Percentiles rank a stretch among this genome's conserved stretches.
Evolutionary conservation across 2,797 vertebrate genomes (phyloP).

Genomic region (Adelosebastes latens): DNA sequence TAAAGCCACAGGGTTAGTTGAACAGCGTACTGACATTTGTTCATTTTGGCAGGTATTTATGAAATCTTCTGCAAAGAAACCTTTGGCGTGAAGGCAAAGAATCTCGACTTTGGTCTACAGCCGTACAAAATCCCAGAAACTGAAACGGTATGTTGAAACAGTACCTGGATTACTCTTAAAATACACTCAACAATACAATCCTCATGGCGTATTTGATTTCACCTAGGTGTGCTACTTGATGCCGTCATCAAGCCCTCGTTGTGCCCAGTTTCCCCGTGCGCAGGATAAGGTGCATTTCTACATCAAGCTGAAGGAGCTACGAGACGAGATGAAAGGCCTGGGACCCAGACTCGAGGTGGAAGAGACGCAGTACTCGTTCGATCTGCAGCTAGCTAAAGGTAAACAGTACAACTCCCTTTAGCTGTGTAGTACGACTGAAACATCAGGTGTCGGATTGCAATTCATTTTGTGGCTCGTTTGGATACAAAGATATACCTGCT

Average conservation of each 20-base stretch:
- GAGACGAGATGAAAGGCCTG: conserved; percentile 91
- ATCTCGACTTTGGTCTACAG: conserved; percentile 96
- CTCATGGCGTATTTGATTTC: background rate
- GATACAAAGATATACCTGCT: background rate
- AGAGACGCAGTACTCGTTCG: conserved; percentile 90
- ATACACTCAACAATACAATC: background rate
- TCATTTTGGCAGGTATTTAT: conserved; percentile 89
- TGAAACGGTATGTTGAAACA: conserved; percentile 86
- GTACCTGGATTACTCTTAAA: background rate
- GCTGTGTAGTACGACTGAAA: accelerated
- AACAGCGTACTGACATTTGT: background rate
- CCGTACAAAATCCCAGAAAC: conserved; percentile 97
- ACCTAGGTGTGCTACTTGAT: conserved; percentile 94
- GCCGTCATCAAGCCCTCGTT: conserved; percentile 97
- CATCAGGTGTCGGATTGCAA: background rate
- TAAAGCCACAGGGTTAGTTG: background rate
- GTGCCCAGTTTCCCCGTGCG: conserved; percentile 97
- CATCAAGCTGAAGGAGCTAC: conserved; percentile 95
- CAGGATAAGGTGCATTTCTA: conserved; percentile 99
- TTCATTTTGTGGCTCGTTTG: background rate
- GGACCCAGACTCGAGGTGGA: conserved; percentile 66
- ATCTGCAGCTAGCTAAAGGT: conserved; percentile 95
- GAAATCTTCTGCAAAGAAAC: conserved; percentile 99
- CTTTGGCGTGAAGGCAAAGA: conserved; percentile 96
- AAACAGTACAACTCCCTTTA: background rate